Evolutionary conservation across 2,888 invertebrate species (phyloP).

Genomic region (Drosophila lutescens): DNA sequence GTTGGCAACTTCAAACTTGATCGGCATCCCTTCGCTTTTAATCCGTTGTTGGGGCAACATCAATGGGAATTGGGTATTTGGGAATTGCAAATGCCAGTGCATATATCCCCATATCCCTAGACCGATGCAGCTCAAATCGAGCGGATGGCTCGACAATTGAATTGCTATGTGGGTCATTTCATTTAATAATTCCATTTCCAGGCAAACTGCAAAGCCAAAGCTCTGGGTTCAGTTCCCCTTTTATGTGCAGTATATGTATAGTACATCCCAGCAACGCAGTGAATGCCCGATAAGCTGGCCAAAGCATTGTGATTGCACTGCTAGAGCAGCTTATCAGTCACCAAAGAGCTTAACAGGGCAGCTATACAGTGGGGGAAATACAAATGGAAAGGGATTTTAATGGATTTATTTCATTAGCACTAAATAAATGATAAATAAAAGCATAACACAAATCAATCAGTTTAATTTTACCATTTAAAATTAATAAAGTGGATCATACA

Average conservation of each 20-base stretch:
- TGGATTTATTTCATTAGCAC: no score
- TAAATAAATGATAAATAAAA: no score
- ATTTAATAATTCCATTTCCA: slow-evolving; percentile 62
- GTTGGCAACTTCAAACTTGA: slow-evolving; percentile 39
- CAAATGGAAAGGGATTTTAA: not conserved
- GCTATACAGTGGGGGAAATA: no score
- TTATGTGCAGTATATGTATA: not conserved
- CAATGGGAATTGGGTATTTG: slow-evolving; percentile 21
- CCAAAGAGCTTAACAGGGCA: slow-evolving; percentile 8
- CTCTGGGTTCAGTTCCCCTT: slow-evolving; percentile 1
- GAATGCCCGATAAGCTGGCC: slow-evolving; percentile 66
- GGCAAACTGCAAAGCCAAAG: slow-evolving; percentile 24
- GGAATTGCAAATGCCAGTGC: slow-evolving; percentile 46
- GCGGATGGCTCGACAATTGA: slow-evolving; percentile 50
- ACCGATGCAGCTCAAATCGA: slow-evolving; percentile 59
- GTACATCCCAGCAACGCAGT: slow-evolving; percentile 28
- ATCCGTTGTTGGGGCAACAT: slow-evolving; percentile 25
- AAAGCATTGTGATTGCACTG: slow-evolving; percentile 44
- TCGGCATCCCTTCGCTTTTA: slow-evolving; percentile 27
- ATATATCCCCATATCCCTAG: not conserved
- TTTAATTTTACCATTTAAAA: no score
- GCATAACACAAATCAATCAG: no score
- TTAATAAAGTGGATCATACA: no score
- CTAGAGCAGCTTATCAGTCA: slow-evolving; percentile 5
- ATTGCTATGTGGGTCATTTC: slow-evolving; percentile 71